Evolutionary conservation across 53 echinoderm and acorn worm species (phyloP), one percentile per base, ranked within the genome.

Genomic region (Temnopleurus reevesii): DNA sequence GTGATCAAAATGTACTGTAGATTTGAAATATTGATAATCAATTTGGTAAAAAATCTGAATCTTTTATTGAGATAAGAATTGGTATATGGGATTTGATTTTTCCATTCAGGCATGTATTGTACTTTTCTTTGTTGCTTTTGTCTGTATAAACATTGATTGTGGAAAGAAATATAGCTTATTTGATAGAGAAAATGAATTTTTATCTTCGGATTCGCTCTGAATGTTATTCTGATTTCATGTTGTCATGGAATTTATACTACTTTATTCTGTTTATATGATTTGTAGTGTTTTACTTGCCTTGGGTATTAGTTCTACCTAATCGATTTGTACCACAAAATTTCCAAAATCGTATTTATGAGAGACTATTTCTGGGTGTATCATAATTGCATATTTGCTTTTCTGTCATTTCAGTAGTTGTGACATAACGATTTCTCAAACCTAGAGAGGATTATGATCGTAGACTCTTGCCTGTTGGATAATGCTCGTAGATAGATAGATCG

Each of bases 401-500:
- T 19, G 53, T 82, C 30, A 49, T 35, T 80, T 46, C 27, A 47
- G 26, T 46, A 77, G 45, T 27, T 46, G 4, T 77, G 13, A 28
- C 8, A 49, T 12, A 46, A 21, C 0, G 18, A 77, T 25, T 46
- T 77, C 46, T 27, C 10, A 27, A 46, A 7, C 15, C 17, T 26
- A 77, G 49, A 27, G 35, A 36, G n/a, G 15, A 6, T 17, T 82
- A 54, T 47, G 12, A 18, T 65, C 5, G 71, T 87, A 87, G 87
- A 87, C 64, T 87, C 87, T 87, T 87, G 87, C 87, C 87, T 66
- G 46, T 66, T 26, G 26, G 27, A 36, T 55, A 82, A 82, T n/a
- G 82, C 29, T 35, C 36, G 33, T 82, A 82, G 55, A 82, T 34
- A 82, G 54, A 55, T 53, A 33, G 55, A 82, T 82, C 35, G 53